Evolutionary conservation across 1,140 invertebrate genomes (phyloP).

Genomic region (Bombus waltoni): DNA sequence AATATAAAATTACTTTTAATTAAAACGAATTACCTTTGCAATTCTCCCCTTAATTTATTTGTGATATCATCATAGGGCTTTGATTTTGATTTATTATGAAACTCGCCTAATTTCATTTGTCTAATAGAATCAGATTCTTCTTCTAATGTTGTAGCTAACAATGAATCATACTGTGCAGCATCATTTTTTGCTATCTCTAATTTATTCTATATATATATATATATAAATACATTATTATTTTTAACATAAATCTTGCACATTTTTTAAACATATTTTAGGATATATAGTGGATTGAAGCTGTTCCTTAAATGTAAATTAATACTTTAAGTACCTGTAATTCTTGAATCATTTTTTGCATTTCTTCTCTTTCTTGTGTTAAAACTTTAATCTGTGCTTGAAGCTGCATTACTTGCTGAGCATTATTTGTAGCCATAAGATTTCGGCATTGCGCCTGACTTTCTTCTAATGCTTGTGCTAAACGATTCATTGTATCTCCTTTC

Average conservation of each 20-base stretch:
- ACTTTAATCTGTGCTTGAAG: slow-evolving; percentile 74
- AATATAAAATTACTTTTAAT: slow-evolving; percentile 7
- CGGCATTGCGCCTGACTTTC: slow-evolving; percentile 77
- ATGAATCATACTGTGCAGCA: slow-evolving; percentile 71
- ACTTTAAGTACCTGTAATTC: slow-evolving; percentile 74
- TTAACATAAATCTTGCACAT: not conserved
- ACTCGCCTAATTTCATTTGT: slow-evolving; percentile 76
- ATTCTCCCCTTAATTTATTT: slow-evolving; percentile 73
- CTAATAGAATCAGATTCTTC: slow-evolving; percentile 78
- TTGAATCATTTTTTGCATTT: slow-evolving; percentile 71
- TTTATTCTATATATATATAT: slow-evolving; percentile 65
- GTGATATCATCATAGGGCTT: slow-evolving; percentile 72
- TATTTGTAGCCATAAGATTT: slow-evolving; percentile 76
- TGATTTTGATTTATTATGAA: slow-evolving; percentile 68
- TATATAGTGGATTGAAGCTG: not conserved
- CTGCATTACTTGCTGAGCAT: slow-evolving; percentile 73
- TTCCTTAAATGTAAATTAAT: not conserved
- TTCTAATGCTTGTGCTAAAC: slow-evolving; percentile 73
- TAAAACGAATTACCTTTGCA: slow-evolving; percentile 65
- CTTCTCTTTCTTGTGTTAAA: slow-evolving; percentile 74
- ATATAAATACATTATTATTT: slow-evolving; percentile 42
- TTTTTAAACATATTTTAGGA: not conserved
- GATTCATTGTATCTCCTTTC: slow-evolving; percentile 78
- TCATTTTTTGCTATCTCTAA: slow-evolving; percentile 73
- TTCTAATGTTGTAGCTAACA: slow-evolving; percentile 69